phyloP scores from a whole-genome alignment of 2,888 invertebrate genomes.

The Lochmaea capreae region DNA sequence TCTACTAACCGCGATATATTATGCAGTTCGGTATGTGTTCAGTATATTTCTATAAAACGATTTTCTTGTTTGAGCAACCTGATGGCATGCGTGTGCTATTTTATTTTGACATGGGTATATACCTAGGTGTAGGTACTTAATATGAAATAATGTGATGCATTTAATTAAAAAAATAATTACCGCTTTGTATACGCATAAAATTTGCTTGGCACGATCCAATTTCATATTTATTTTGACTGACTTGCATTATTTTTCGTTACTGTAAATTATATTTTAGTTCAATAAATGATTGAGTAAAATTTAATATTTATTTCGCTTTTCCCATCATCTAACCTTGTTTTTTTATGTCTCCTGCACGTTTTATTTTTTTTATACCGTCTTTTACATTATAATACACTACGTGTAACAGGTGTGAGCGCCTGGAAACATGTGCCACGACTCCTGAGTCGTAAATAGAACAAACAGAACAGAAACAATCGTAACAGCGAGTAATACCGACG shows the following conservation, averaged over 20 bases:
- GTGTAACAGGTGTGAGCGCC: conserved; percentile 45
- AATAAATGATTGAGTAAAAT: conserved; percentile 25
- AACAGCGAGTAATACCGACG: background rate
- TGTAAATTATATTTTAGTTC: conserved; percentile 41
- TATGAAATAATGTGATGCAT: conserved; percentile 45
- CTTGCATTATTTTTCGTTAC: conserved; percentile 42
- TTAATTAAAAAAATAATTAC: conserved; percentile 18
- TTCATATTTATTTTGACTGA: conserved; percentile 34
- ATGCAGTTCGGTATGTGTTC: conserved; percentile 78
- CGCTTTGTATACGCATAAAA: conserved; percentile 4
- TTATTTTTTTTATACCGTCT: background rate
- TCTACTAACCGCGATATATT: conserved; percentile 83
- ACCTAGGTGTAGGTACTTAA: conserved; percentile 21
- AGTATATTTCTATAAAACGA: conserved; percentile 36
- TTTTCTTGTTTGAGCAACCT: conserved; percentile 42
- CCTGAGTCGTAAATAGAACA: conserved; percentile 21
- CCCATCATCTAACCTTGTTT: conserved; percentile 19
- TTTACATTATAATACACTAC: conserved; percentile 12
- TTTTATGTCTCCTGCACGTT: conserved; percentile 30
- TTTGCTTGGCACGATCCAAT: conserved; percentile 46
- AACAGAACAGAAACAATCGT: conserved; percentile 2
- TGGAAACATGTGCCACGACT: conserved; percentile 42
- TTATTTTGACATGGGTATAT: no score
- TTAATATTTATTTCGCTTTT: conserved; percentile 12
- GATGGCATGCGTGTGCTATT: conserved; percentile 53